Evolutionary conservation across 2,797 vertebrate genomes (phyloP).

Genomic region (Florisuga fusca): DNA sequence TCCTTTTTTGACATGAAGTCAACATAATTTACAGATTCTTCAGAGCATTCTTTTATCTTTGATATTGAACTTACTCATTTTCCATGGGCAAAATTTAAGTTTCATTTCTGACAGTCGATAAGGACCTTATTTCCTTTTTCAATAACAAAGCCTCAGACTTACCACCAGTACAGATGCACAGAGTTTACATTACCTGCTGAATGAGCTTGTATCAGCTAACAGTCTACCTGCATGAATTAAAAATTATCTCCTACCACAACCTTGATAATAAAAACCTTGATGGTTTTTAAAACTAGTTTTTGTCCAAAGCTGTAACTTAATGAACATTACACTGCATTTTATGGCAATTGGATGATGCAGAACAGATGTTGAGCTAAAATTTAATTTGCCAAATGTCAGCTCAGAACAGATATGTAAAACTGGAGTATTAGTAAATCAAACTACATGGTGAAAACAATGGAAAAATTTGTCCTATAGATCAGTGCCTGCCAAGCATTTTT

Average conservation of each 20-base stretch:
- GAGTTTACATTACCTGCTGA: background rate
- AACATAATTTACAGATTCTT: background rate
- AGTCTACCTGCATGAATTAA: background rate
- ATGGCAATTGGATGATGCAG: background rate
- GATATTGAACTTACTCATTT: background rate
- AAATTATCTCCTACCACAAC: background rate
- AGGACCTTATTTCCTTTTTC: background rate
- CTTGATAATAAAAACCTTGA: background rate
- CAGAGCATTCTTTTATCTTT: background rate
- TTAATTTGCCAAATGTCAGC: constrained; percentile 18
- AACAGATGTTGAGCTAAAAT: constrained; percentile 46
- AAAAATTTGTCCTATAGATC: background rate
- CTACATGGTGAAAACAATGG: background rate
- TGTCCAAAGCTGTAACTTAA: background rate
- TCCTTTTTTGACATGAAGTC: background rate
- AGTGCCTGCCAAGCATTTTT: background rate
- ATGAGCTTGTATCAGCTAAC: background rate
- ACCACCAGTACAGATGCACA: background rate
- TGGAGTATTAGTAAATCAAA: background rate
- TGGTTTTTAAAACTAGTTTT: background rate
- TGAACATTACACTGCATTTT: background rate
- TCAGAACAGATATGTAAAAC: background rate
- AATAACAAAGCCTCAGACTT: background rate
- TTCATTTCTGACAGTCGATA: background rate
- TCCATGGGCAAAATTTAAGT: background rate